Evolutionary conservation across 2,113 vertebrate species (phyloP).

Genomic region (Tachuris rubrigastra): DNA sequence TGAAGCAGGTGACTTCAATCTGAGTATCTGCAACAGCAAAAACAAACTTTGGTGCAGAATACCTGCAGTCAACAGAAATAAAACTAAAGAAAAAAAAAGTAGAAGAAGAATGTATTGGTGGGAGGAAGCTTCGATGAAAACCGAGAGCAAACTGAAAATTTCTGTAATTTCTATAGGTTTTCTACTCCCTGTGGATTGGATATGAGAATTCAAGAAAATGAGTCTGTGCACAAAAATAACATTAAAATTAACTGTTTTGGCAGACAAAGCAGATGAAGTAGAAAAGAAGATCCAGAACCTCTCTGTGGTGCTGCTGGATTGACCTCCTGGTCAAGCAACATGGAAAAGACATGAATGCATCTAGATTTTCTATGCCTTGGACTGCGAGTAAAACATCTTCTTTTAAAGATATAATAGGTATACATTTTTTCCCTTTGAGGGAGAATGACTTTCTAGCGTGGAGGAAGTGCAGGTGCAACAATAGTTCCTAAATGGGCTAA

Average conservation of each 20-base stretch:
- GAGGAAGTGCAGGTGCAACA: background rate
- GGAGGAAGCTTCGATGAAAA: background rate
- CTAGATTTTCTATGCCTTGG: background rate
- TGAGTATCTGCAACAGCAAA: background rate
- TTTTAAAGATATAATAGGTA: background rate
- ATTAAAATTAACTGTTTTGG: background rate
- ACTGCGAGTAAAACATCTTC: background rate
- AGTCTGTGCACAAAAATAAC: background rate
- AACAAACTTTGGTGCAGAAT: background rate
- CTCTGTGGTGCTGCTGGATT: background rate
- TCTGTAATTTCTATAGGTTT: background rate
- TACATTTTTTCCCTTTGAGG: background rate
- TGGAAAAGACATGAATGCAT: background rate
- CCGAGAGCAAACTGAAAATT: background rate
- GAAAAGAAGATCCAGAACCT: background rate
- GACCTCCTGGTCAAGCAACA: background rate
- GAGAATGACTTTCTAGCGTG: background rate
- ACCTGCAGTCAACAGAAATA: background rate
- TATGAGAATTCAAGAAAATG: background rate
- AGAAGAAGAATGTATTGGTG: background rate
- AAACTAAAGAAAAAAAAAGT: background rate
- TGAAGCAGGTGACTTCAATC: background rate
- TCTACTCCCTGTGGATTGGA: background rate
- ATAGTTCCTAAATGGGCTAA: slow-evolving; percentile 1
- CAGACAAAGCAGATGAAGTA: background rate